Evolutionary conservation across 2,888 invertebrate species (phyloP), one percentile per base, ranked within the genome.

Genomic region (Amblyteles armatorius): DNA sequence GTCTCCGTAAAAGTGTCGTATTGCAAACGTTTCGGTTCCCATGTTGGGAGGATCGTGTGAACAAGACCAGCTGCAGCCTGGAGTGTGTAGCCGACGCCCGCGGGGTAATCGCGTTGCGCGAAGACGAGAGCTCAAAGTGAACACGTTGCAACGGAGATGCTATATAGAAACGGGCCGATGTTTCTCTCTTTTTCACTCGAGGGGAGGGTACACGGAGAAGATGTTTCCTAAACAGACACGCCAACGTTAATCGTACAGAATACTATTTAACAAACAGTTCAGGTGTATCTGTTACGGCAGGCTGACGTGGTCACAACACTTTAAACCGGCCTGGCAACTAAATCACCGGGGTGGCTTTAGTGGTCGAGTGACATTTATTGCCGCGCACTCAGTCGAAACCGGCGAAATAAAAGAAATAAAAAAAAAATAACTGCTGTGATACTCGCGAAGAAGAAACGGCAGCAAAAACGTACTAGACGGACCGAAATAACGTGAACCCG

Each of bases 21-120:
- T 85, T 87, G 82, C 85, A 22, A 36, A 69, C 44, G 57, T 22
- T 50, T 29, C 40, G 74, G 22, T 52, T 84, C 74, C 60, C 71
- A 71, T 74, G 72, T 76, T 76, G 68, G 50, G 69, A 74, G 78
- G 81, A 87, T 87, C 85, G 85, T 87, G 87, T 85, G 87, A 87
- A 87, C 74, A 79, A 48, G 73, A 71, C 83, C 87, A 87, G 85
- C 87, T 87, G 87, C 72, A 26, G 71, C 44, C 72, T 50, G n/a
- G 11, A 26, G 40, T 48, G 40, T 36, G n/a, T 13, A 44, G 48
- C 63, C 72, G n/a, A 55, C 55, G 65, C 7, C n/a, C 65, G 7
- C 22, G 36, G 13, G 65, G 44, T 72, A 78, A 67, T 78, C 82
- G 65, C 71, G 57, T 76, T 73, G 76, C 71, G 71, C 60, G 40